A percentile compares a stretch with the other conserved stretches of the same genome.
phyloP scores from a whole-genome alignment of 2,113 vertebrate species.

The Peromyscus maniculatus region DNA sequence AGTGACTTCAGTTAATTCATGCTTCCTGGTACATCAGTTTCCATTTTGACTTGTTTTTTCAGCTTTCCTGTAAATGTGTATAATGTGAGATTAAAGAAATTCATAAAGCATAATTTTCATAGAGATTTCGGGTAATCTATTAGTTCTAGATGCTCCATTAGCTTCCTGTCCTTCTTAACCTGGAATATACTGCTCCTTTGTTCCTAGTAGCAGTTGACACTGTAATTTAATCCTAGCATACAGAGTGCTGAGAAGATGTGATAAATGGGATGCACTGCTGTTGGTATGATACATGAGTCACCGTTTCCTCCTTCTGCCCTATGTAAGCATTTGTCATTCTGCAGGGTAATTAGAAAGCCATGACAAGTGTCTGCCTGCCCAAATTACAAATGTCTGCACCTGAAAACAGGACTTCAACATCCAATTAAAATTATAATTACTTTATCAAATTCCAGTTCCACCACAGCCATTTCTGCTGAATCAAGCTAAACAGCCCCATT shows the following conservation, averaged over 20 bases:
- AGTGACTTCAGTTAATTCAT: neutral
- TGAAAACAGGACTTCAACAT: conserved; percentile 85
- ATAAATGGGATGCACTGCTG: conserved; percentile 76
- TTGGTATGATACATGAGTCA: conserved; percentile 78
- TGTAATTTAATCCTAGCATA: conserved; percentile 25
- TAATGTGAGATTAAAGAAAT: neutral
- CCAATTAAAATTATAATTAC: conserved; percentile 86
- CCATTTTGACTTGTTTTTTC: neutral
- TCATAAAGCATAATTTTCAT: neutral
- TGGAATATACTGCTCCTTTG: conserved; percentile 15
- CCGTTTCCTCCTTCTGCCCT: conserved; percentile 74
- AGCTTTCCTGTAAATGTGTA: neutral
- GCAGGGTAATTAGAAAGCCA: conserved; percentile 55
- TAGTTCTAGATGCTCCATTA: conserved; percentile 10
- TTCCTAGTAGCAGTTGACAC: neutral
- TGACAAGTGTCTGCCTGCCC: conserved; percentile 77
- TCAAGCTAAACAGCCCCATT: conserved; percentile 73
- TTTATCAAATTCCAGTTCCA: conserved; percentile 84
- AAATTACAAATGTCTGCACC: conserved; percentile 83
- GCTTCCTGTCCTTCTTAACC: conserved; percentile 1
- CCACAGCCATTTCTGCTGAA: conserved; percentile 75
- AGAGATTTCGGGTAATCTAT: neutral
- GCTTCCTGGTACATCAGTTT: neutral
- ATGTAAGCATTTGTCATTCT: conserved; percentile 76
- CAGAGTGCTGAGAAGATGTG: neutral